Evolutionary conservation across 1,140 invertebrate genomes (phyloP).

Genomic region (Myzus persicae): DNA sequence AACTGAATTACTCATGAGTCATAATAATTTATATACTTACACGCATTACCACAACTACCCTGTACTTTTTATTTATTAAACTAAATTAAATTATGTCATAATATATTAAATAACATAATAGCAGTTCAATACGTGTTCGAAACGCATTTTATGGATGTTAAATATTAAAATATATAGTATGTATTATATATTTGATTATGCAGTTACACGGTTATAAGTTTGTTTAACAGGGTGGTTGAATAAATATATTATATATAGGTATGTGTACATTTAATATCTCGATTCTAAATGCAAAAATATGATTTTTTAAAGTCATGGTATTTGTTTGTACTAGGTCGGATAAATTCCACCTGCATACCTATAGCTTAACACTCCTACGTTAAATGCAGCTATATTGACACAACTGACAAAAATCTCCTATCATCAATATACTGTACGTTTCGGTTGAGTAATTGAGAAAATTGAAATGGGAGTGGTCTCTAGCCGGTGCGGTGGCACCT

Average conservation of each 20-base stretch:
- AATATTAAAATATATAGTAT: not conserved
- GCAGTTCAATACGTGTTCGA: not conserved
- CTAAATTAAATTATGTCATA: not conserved
- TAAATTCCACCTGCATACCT: not conserved
- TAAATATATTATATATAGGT: not conserved
- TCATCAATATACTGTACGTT: conserved; percentile 8
- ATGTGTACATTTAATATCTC: not conserved
- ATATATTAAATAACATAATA: not conserved
- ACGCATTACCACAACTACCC: not conserved
- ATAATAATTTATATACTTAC: not conserved
- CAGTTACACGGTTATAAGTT: not conserved
- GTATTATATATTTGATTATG: not conserved
- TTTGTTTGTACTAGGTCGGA: conserved; percentile 16
- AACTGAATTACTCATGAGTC: not conserved
- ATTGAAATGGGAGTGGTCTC: conserved; percentile 50
- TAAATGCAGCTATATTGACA: conserved; percentile 21
- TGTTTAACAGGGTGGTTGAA: not conserved
- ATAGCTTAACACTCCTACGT: conserved; percentile 11
- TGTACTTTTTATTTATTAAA: not conserved
- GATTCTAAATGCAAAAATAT: conserved; percentile 22
- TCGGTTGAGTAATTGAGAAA: conserved; percentile 44
- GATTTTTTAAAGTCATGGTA: conserved; percentile 23
- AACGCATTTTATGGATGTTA: not conserved
- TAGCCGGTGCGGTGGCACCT: not conserved
- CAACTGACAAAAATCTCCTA: conserved; percentile 32